phyloP scores from a whole-genome alignment of 1,140 invertebrate species.

The Gryllus bimaculatus region DNA sequence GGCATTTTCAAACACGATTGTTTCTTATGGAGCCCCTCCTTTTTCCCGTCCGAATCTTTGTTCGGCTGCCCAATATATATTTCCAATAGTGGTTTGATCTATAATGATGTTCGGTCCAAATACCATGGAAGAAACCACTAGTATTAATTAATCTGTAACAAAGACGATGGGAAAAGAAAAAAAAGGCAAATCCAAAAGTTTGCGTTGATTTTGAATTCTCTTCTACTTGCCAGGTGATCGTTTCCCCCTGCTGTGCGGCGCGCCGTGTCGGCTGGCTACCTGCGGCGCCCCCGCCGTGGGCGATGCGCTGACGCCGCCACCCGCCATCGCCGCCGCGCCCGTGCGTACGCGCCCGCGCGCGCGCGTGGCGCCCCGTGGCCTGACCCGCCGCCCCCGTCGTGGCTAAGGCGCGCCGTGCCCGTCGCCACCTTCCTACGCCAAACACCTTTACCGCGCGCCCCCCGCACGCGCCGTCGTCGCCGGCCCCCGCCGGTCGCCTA shows the following conservation, averaged over 20 bases:
- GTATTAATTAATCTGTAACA: too few relatives aligned
- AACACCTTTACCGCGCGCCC: constrained; percentile 13
- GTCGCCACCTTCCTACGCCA: constrained; percentile 27
- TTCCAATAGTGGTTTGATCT: too few relatives aligned
- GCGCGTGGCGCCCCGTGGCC: constrained; percentile 11
- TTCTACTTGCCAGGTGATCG: background rate
- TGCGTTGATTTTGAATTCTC: too few relatives aligned
- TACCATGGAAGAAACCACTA: too few relatives aligned
- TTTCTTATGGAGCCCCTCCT: too few relatives aligned
- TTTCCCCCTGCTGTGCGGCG: constrained; percentile 15
- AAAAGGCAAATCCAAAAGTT: too few relatives aligned
- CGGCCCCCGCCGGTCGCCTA: constrained; percentile 23
- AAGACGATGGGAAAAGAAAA: too few relatives aligned
- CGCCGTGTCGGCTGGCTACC: constrained; percentile 18
- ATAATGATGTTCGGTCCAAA: too few relatives aligned
- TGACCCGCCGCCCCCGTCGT: background rate
- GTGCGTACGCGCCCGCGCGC: background rate
- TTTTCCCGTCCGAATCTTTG: too few relatives aligned
- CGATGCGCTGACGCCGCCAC: background rate
- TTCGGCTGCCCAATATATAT: too few relatives aligned
- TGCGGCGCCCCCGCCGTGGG: constrained; percentile 12
- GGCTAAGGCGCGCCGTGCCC: too few relatives aligned
- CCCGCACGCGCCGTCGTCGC: background rate
- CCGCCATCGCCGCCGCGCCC: background rate
- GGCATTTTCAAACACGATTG: too few relatives aligned